These are phyloP conservation scores for Sinocyclocheilus grahami DNA, from an alignment of 2,113 vertebrate genomes.

Conservation along the genomic window DNA sequence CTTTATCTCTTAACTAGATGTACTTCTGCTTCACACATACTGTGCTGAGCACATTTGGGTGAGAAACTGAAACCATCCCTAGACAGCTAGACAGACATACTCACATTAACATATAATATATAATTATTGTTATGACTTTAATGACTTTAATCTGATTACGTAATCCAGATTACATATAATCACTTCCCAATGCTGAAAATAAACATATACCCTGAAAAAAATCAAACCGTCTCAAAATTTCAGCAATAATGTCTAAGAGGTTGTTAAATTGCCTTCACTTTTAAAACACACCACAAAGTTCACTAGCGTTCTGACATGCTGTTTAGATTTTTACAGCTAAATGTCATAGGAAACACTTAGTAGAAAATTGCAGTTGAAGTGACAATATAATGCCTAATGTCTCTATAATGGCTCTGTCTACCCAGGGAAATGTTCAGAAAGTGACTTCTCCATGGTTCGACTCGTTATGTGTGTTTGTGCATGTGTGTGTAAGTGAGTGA, in stretches of 20 bases:
- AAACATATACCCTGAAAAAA: not conserved
- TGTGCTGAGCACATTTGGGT: too few species aligned
- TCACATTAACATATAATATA: too few species aligned
- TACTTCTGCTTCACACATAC: too few species aligned
- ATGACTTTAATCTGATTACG: too few species aligned
- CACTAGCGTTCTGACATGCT: not conserved
- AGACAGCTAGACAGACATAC: too few species aligned
- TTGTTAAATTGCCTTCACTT: not conserved
- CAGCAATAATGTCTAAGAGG: not conserved
- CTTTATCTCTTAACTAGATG: too few species aligned
- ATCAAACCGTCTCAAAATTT: not conserved
- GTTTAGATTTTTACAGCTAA: not conserved
- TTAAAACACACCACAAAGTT: not conserved
- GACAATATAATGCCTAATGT: not conserved
- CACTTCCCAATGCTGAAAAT: too few species aligned
- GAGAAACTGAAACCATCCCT: too few species aligned
- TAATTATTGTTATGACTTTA: too few species aligned
- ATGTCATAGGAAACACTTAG: not conserved
- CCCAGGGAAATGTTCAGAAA: constrained; percentile 1
- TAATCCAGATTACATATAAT: too few species aligned
- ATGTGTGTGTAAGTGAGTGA: not conserved
- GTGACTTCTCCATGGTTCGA: not conserved
- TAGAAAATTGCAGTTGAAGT: not conserved
- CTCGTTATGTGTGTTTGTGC: not conserved
- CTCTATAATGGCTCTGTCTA: not conserved